Conservation (phyloP, 2,888 invertebrate species). For the Sisyra terminalis region DNA sequence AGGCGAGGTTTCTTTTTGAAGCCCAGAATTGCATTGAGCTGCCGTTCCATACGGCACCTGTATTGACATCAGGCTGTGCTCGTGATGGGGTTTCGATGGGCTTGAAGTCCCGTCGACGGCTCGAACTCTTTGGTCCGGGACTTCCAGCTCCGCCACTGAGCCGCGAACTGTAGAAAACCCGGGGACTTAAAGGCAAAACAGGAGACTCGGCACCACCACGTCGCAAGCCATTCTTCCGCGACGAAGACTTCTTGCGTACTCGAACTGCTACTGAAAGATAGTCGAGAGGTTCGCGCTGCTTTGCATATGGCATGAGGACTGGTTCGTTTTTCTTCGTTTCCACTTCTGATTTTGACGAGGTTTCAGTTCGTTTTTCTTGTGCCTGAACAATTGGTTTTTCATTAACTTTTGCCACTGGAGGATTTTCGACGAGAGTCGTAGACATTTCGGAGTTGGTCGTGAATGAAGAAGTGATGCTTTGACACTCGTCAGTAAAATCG, state of each 20-base stretch:
- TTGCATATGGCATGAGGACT: conserved; percentile 37
- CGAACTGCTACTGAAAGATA: conserved; percentile 48
- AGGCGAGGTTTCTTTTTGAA: conserved; percentile 32
- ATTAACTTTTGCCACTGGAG: conserved; percentile 9
- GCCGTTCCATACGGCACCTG: conserved; percentile 46
- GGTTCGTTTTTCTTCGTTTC: conserved; percentile 11
- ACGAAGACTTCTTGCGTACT: conserved; percentile 47
- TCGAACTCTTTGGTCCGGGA: conserved; percentile 26
- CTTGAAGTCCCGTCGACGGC: conserved; percentile 34
- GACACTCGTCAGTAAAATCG: conserved; percentile 52
- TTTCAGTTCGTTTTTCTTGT: no score
- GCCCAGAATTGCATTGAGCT: conserved; percentile 49
- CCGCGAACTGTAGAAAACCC: conserved; percentile 32
- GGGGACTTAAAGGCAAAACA: conserved; percentile 49
- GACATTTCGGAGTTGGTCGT: conserved; percentile 60
- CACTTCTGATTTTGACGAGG: no score
- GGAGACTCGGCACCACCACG: conserved; percentile 52
- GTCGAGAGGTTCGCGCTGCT: conserved; percentile 55
- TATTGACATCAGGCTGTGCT: conserved; percentile 15
- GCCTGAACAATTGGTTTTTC: conserved; percentile 8
- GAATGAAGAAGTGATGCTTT: conserved; percentile 45
- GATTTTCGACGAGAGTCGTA: conserved; percentile 35
- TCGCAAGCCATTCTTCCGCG: conserved; percentile 47
- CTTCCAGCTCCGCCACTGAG: conserved; percentile 28
- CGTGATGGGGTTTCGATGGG: conserved; percentile 28